A percentile compares a stretch with the other conserved stretches of the same genome.
These are phyloP conservation scores for Labeo catla DNA, from an alignment of 2,113 vertebrate genomes.

Conservation along the genomic window DNA sequence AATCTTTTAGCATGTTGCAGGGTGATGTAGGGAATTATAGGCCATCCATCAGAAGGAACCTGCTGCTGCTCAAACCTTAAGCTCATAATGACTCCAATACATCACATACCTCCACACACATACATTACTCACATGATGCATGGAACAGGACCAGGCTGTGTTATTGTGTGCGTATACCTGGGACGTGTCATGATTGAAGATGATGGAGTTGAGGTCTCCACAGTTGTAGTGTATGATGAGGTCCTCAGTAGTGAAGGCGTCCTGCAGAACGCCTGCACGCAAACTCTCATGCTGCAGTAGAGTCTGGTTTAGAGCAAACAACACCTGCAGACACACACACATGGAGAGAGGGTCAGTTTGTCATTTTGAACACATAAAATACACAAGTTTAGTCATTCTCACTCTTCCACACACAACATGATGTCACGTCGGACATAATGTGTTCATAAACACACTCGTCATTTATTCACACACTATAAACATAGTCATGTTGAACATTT, in stretches of 20 bases:
- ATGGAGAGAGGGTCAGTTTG: not conserved
- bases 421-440: constrained; percentile 5
- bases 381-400: not conserved
- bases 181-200: constrained; percentile 89
- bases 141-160: constrained; percentile 6
- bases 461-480: constrained; percentile 21
- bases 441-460: not conserved
- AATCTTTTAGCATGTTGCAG: not conserved
- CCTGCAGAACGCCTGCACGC: constrained; percentile 84
- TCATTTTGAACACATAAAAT: constrained; percentile 4
- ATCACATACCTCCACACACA: constrained; percentile 21
- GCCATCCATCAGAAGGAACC: constrained; percentile 36
- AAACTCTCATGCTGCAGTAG: constrained; percentile 86
- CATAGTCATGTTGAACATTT: not conserved
- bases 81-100: constrained; percentile 36
- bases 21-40: constrained; percentile 1
- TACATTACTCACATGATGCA: not conserved
- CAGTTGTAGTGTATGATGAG: constrained; percentile 92
- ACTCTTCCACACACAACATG: not conserved
- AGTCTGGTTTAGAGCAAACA: constrained; percentile 89
- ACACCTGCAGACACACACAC: constrained; percentile 73
- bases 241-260: constrained; percentile 84
- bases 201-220: constrained; percentile 85
- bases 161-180: constrained; percentile 73
- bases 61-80: constrained; percentile 34